Percentiles rank a stretch among this genome's conserved stretches.
Conservation (phyloP, 2,888 invertebrate genomes). For the Apamea monoglypha region DNA sequence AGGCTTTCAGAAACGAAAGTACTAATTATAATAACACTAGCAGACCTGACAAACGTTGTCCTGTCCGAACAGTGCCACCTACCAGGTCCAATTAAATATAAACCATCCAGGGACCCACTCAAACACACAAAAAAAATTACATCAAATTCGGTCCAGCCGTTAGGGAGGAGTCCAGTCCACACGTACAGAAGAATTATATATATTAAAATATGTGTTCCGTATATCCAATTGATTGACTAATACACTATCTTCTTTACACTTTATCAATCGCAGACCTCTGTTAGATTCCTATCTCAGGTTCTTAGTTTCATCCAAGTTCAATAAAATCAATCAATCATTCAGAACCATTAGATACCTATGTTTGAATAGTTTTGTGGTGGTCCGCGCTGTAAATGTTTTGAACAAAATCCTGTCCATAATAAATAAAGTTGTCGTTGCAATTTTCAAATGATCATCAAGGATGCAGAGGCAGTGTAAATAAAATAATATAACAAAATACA, state of each 20-base stretch:
- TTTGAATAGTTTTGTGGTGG: constrained; percentile 22
- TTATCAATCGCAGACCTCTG: background rate
- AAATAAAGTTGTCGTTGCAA: constrained; percentile 38
- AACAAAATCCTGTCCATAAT: constrained; percentile 10
- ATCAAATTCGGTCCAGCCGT: background rate
- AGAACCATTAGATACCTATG: constrained; percentile 30
- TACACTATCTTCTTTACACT: background rate
- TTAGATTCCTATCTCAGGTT: background rate
- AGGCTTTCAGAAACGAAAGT: background rate
- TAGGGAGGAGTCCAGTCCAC: no score
- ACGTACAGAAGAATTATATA: no score
- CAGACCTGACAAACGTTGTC: no score
- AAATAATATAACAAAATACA: constrained; percentile 17
- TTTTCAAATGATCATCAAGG: constrained; percentile 22
- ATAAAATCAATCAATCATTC: constrained; percentile 16
- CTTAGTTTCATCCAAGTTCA: constrained; percentile 16
- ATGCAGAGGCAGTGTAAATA: constrained; percentile 14
- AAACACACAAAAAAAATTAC: background rate
- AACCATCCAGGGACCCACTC: background rate
- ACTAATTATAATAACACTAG: background rate
- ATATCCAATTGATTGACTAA: background rate
- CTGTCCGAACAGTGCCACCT: no score
- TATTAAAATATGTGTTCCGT: background rate
- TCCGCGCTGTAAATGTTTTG: constrained; percentile 4
- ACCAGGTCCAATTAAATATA: background rate